Percentiles rank a stretch among this genome's conserved stretches.
Conservation (phyloP, 2,113 vertebrate genomes). For the Petrocephalus zakoni region DNA sequence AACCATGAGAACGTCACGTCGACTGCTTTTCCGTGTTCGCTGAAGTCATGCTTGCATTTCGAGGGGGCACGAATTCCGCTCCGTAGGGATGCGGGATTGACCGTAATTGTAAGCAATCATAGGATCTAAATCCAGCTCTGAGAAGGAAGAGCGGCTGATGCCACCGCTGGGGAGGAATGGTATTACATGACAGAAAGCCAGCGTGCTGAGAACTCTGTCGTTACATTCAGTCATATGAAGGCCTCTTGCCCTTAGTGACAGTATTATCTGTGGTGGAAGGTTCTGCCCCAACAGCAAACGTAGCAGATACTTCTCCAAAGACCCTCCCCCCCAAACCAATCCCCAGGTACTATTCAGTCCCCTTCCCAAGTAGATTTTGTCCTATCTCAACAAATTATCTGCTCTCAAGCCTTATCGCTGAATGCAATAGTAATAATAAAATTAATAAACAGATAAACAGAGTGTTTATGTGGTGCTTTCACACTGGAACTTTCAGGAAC, state of each 20-base stretch:
- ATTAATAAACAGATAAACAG: slow-evolving; percentile 9
- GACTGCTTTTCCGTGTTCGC: too few relatives aligned
- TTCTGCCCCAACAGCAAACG: neutral
- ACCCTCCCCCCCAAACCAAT: neutral
- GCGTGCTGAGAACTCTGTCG: neutral
- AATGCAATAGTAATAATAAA: slow-evolving; percentile 39
- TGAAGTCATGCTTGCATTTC: neutral
- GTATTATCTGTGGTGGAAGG: neutral
- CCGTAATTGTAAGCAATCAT: neutral
- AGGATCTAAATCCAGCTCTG: neutral
- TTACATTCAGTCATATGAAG: neutral
- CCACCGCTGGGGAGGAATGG: neutral
- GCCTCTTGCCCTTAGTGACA: neutral
- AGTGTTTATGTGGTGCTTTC: slow-evolving; percentile 1
- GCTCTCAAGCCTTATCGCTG: slow-evolving; percentile 44
- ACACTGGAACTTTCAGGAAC: slow-evolving; percentile 3
- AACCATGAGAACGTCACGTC: too few relatives aligned
- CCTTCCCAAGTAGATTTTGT: slow-evolving; percentile 26
- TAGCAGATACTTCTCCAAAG: neutral
- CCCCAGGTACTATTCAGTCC: slow-evolving; percentile 20
- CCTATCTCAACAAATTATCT: slow-evolving; percentile 46
- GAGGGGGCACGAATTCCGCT: too few relatives aligned
- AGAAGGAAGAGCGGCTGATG: neutral
- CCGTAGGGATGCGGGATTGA: neutral
- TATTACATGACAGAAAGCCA: neutral